Evolutionary conservation across 2,888 invertebrate genomes (phyloP).

Genomic region (Philopedon plagiatum): DNA sequence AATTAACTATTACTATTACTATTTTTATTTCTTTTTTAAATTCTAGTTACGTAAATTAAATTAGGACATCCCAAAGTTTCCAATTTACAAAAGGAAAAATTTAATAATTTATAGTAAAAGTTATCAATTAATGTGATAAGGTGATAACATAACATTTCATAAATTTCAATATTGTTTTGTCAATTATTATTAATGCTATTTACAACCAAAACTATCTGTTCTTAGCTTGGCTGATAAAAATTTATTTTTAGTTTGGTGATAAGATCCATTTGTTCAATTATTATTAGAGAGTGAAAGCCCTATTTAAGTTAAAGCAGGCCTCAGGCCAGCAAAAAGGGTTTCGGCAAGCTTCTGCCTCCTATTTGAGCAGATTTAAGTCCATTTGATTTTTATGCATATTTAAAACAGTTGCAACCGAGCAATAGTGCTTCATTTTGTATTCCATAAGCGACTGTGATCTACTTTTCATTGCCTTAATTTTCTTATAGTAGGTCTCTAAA

Average conservation of each 20-base stretch:
- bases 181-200: background rate
- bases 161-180: slow-evolving; percentile 14
- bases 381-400: background rate
- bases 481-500: background rate
- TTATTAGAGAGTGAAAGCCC: no score
- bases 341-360: background rate
- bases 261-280: background rate
- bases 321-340: no score
- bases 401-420: background rate
- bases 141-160: no score
- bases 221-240: background rate
- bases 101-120: no score
- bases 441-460: background rate
- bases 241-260: background rate
- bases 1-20: background rate
- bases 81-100: no score
- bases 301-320: no score
- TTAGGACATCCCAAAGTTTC: no score
- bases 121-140: background rate
- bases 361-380: background rate
- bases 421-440: background rate
- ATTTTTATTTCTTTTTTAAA: slow-evolving; percentile 23
- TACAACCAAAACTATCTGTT: background rate
- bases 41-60: no score
- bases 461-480: background rate